These are phyloP conservation scores for Heliopora coerulea DNA, from an alignment of 92 coral and sea anemone species.

Conservation along the genomic window DNA sequence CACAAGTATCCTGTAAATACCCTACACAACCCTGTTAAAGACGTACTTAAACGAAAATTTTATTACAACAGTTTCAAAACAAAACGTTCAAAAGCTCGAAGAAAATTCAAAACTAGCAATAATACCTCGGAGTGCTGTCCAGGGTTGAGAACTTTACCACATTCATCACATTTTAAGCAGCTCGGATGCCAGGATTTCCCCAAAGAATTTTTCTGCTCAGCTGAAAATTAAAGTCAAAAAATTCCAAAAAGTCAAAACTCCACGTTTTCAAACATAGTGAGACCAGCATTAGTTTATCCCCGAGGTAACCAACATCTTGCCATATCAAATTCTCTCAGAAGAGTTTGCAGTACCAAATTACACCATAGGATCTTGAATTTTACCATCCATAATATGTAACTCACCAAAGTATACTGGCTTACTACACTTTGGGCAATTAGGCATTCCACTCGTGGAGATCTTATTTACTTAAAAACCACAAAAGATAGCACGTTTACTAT, in stretches of 20 bases:
- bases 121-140: constrained; percentile 99
- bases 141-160: constrained; percentile 92
- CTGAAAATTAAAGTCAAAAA: constrained; percentile 43
- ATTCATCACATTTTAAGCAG: constrained; percentile 93
- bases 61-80: background rate
- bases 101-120: no score
- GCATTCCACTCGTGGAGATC: constrained; percentile 59
- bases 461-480: background rate
- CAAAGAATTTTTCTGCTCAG: constrained; percentile 91
- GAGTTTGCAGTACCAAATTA: no score
- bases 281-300: no score
- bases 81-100: background rate
- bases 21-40: background rate
- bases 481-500: background rate
- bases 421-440: constrained; percentile 95
- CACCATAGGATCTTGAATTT: background rate
- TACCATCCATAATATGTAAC: constrained; percentile 21
- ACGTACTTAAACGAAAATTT: background rate
- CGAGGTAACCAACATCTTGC: no score
- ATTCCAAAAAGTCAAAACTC: no score
- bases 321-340: no score
- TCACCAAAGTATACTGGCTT: constrained; percentile 94
- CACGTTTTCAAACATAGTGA: background rate
- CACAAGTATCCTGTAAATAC: no score
- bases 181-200: constrained; percentile 99